Evolutionary conservation across 2,113 vertebrate genomes (phyloP).

Genomic region (Atherinomorus stipes): DNA sequence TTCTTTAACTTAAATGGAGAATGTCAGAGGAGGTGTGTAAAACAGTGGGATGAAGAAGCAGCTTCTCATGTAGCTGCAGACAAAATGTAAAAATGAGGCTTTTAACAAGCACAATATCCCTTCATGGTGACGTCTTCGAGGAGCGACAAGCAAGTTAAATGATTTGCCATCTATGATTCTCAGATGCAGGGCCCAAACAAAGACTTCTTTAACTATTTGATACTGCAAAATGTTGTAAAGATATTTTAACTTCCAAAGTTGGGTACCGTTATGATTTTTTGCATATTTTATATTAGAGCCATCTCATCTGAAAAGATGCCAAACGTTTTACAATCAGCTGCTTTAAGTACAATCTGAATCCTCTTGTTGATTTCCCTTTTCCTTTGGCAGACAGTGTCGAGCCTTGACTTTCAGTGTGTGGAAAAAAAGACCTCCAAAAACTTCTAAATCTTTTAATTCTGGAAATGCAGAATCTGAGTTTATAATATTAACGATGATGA

Average conservation of each 20-base stretch:
- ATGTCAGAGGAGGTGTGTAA: constrained; percentile 27
- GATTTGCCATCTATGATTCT: constrained; percentile 39
- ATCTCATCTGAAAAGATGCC: constrained; percentile 40
- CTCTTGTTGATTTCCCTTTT: constrained; percentile 19
- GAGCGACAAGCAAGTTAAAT: constrained; percentile 19
- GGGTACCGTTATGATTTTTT: constrained; percentile 33
- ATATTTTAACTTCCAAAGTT: constrained; percentile 15
- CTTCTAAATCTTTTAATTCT: constrained; percentile 27
- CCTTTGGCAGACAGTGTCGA: constrained; percentile 33
- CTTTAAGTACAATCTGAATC: constrained; percentile 49
- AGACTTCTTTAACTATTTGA: constrained; percentile 32
- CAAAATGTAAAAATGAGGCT: constrained; percentile 33
- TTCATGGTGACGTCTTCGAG: constrained; percentile 39
- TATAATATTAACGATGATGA: constrained; percentile 20
- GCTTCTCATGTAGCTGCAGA: constrained; percentile 47
- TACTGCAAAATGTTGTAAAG: constrained; percentile 27
- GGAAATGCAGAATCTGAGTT: constrained; percentile 26
- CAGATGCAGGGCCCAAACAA: constrained; percentile 29
- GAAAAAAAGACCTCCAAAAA: constrained; percentile 9
- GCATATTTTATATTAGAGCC: constrained; percentile 34
- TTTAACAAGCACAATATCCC: constrained; percentile 56
- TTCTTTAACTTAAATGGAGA: constrained; percentile 50
- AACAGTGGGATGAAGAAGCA: constrained; percentile 40
- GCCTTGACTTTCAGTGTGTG: constrained; percentile 30
- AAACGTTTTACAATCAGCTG: constrained; percentile 46